Conservation (phyloP, 2,113 vertebrate genomes). For the Acanthisitta chloris region DNA sequence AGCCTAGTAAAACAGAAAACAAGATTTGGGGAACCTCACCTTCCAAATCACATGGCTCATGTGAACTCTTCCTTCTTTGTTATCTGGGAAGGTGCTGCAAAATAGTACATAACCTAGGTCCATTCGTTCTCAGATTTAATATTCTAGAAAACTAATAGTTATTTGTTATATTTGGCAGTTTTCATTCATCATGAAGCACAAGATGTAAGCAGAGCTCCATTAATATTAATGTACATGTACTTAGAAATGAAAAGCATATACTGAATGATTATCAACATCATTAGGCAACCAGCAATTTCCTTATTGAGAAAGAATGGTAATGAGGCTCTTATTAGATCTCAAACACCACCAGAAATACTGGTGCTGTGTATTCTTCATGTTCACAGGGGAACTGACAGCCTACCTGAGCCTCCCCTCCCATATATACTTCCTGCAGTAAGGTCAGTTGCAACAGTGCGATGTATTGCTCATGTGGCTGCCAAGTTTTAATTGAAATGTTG, state of each 20-base stretch:
- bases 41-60: fast-evolving
- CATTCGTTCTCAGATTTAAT: neutral
- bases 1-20: neutral
- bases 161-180: neutral
- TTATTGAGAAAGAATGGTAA: constrained; percentile 6
- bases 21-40: neutral
- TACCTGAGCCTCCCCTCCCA: neutral
- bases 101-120: neutral
- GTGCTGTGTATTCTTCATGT: neutral
- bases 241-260: neutral
- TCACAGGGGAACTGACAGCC: neutral
- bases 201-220: neutral
- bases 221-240: constrained; percentile 16
- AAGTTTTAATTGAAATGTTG: constrained; percentile 87
- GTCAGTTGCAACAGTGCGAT: constrained; percentile 61
- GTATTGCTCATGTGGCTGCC: constrained; percentile 64
- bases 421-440: constrained; percentile 60
- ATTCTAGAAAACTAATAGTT: neutral
- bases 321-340: neutral
- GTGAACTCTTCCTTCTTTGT: neutral
- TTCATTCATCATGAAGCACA: neutral
- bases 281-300: neutral
- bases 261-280: neutral
- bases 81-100: fast-evolving
- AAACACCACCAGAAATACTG: neutral